Base-by-base conservation (phyloP, 1,140 invertebrate species). In the Copidosoma floridanum region DNA sequence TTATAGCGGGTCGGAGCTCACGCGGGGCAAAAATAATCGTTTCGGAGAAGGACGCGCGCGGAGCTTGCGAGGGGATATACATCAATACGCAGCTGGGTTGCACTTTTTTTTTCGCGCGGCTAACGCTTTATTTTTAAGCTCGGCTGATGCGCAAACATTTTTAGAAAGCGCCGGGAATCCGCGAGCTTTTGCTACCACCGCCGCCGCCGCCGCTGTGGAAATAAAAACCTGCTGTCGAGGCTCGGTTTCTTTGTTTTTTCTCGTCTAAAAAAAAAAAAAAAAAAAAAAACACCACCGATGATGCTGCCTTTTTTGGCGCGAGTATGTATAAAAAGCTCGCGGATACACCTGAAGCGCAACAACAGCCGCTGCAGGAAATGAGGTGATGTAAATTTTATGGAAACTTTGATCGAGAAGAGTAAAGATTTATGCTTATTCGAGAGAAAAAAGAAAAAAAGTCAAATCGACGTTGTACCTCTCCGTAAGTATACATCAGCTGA, bases 51-150 rank as follows among this genome's bases (percentile, higher is more conserved):
- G n/a, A n/a, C n/a, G n/a, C n/a, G 32, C 16, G 16, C 41, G 35
- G 47, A 54, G 50, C 56, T 51, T 56, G 38, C 54, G 32, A 59
- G 63, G 51, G 61, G 61, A 67, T 63, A 67, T 67, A 61, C n/a
- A 18, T 53, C 46, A 38, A 53, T 53, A 37, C 40, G 50, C 20
- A 59, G 53, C 48, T 16, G 61, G 65, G 68, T 67, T 77, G 74
- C 71, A 76, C 63, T 73, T 77, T 70, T 75, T 70, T 73, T 66
- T 66, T 63, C 24, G 29, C 58, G 52, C 20, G 40, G 48, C 58
- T 58, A 27, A 12, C 55, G 48, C 24, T 64, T 74, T 78, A 78
- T 80, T 78, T 78, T 77, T 78, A 77, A 74, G 65, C 50, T 35
- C 57, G 70, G 56, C 70, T 68, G 70, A 72, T 68, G 69, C 62